These are phyloP conservation scores for Panonychus citri DNA, from an alignment of 1,140 invertebrate species.

Conservation along the genomic window DNA sequence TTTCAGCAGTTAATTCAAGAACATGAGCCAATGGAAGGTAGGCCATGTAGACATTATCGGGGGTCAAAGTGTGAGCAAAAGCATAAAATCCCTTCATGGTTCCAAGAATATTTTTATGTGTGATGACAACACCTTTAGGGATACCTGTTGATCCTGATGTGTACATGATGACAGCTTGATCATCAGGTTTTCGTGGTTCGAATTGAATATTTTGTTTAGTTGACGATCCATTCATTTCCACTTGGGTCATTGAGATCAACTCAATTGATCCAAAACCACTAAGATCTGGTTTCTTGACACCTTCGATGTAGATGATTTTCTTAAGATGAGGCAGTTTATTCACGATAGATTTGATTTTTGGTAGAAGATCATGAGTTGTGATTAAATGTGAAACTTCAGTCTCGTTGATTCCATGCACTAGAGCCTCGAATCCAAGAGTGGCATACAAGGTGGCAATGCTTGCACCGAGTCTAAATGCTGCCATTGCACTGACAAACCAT, in stretches of 20 bases:
- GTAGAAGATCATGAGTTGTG: constrained; percentile 17
- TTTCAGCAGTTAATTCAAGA: constrained; percentile 43
- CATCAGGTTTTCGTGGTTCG: constrained; percentile 32
- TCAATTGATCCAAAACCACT: background rate
- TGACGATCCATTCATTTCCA: constrained; percentile 6
- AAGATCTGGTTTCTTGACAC: background rate
- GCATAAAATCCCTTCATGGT: constrained; percentile 68
- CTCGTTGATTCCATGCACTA: constrained; percentile 84
- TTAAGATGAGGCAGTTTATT: constrained; percentile 1
- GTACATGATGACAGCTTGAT: constrained; percentile 27
- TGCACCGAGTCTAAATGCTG: constrained; percentile 14
- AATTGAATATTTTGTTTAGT: background rate
- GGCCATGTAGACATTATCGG: constrained; percentile 57
- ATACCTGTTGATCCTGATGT: constrained; percentile 19
- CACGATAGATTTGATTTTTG: constrained; percentile 11
- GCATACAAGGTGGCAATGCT: constrained; percentile 85
- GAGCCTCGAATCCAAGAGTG: constrained; percentile 82
- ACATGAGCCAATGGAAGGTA: constrained; percentile 94
- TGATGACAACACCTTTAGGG: constrained; percentile 32
- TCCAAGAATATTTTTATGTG: constrained; percentile 68
- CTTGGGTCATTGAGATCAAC: background rate
- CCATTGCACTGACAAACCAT: constrained; percentile 85
- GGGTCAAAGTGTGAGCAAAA: constrained; percentile 29
- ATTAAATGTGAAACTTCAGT: constrained; percentile 47
- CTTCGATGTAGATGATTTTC: constrained; percentile 9